A percentile compares a stretch with the other conserved stretches of the same genome.
These are phyloP conservation scores for Ormyrus labotus DNA, from an alignment of 2,888 invertebrate species.

Conservation along the genomic window DNA sequence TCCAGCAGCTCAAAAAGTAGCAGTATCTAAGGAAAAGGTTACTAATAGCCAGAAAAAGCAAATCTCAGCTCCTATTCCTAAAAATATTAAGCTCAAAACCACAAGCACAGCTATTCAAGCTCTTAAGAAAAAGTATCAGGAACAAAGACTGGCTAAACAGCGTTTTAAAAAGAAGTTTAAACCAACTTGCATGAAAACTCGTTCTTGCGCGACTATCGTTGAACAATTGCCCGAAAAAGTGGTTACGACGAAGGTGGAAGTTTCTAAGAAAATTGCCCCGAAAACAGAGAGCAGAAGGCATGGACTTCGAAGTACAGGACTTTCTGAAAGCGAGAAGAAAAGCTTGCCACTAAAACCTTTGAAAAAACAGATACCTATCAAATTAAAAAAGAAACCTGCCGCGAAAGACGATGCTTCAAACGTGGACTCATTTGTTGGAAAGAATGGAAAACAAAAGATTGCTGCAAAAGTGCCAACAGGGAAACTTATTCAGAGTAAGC, in stretches of 20 bases:
- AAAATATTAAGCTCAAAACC: conserved; percentile 65
- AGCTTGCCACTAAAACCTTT: conserved; percentile 32
- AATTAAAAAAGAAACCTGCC: conserved; percentile 52
- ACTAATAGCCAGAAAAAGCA: conserved; percentile 67
- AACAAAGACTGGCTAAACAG: conserved; percentile 79
- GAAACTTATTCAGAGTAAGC: conserved; percentile 48
- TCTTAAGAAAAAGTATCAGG: conserved; percentile 79
- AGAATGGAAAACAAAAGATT: background rate
- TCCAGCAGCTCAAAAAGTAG: conserved; percentile 62
- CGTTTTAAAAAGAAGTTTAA: conserved; percentile 70
- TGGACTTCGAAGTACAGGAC: conserved; percentile 68
- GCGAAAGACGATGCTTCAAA: conserved; percentile 51
- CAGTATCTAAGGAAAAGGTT: conserved; percentile 67
- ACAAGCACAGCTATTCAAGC: conserved; percentile 77
- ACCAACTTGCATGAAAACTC: conserved; percentile 75
- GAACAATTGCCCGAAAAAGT: conserved; percentile 54
- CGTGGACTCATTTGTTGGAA: conserved; percentile 16
- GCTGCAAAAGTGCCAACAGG: conserved; percentile 33
- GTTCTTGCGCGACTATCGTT: conserved; percentile 69
- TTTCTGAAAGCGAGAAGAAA: conserved; percentile 36
- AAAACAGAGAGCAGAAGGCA: conserved; percentile 61
- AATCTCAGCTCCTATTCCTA: conserved; percentile 46
- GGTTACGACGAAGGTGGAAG: conserved; percentile 62
- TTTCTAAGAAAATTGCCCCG: conserved; percentile 63
- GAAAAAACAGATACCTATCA: conserved; percentile 17